A percentile compares a stretch with the other conserved stretches of the same genome.
Conservation (phyloP, 1,140 invertebrate species). For the Trichomalopsis sarcophagae region DNA sequence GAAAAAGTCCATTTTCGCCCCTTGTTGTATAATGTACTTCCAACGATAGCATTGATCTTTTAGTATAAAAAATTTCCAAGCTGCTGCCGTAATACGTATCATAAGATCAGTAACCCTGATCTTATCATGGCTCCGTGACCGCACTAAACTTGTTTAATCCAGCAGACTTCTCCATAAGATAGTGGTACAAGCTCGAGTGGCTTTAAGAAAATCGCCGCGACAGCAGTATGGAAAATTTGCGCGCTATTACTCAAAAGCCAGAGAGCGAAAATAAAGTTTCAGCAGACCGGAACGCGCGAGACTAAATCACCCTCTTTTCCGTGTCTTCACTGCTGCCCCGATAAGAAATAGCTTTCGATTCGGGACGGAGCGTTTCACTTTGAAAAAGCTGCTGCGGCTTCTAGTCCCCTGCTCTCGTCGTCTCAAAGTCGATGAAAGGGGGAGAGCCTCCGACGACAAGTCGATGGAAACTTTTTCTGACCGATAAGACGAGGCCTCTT, state of each 20-base stretch:
- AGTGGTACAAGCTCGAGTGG: neutral
- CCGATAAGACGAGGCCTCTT: slow-evolving; percentile 62
- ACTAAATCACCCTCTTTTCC: slow-evolving; percentile 33
- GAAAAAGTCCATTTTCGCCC: no score
- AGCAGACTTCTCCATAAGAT: neutral
- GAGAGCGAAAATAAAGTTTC: slow-evolving; percentile 30
- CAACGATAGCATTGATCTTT: no score
- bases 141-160: slow-evolving; percentile 9
- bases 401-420: slow-evolving; percentile 28
- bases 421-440: neutral
- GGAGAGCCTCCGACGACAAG: slow-evolving; percentile 42
- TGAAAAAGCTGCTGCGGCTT: slow-evolving; percentile 37
- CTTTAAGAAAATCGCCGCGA: neutral
- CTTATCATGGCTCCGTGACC: no score
- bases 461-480: slow-evolving; percentile 56
- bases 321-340: slow-evolving; percentile 25
- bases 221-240: slow-evolving; percentile 11
- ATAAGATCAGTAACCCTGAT: no score
- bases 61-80: no score
- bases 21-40: no score
- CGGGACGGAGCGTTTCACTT: slow-evolving; percentile 24
- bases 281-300: slow-evolving; percentile 1
- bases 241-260: neutral
- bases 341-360: slow-evolving; percentile 48
- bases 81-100: no score